Base-by-base conservation (phyloP, 2,797 vertebrate species). In the Cheirogaleus major region DNA sequence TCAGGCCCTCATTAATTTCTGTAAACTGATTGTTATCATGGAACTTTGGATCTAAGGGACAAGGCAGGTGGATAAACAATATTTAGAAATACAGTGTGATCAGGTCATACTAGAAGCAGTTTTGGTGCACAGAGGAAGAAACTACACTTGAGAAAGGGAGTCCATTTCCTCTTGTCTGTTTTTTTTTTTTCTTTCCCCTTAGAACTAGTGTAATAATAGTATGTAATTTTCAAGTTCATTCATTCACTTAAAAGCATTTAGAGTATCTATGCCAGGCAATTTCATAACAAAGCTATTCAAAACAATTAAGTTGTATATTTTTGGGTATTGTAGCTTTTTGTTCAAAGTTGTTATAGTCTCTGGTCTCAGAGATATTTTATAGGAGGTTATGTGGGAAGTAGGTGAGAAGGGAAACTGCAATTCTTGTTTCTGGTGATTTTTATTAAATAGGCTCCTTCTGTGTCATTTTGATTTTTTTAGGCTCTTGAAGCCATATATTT, bases 281-380 rank as follows among this genome's bases (percentile, higher is more conserved):
- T 95, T 84, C 20, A 22, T 87, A 83, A 93, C 8, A 50, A 88
- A 93, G 38, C 41, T 79, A 82, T 88, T 45, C 48, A 91, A 84
- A 88, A 91, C 32, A 73, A 63, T 73, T 41, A 50, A 83, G 63
- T 91, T 70, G 43, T 5, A 1, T 69, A 22, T 80, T 91, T 95
- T 50, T 32, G 38, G 32, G 32, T 73, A 48, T 45, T 84, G 9
- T 43, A n/a, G 73, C n/a, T 50, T 92, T 95, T 95, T 84, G 57
- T 79, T 92, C 50, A 61, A 59, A 96, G 73, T 92, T 95, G 57
- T 89, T 55, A 45, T 2, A 20, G 41, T 70, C 38, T 81, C 38
- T 81, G 65, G 59, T 80, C 27, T 73, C 12, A 5, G n/a, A 88
- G 55, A 45, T 89, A 65, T 97, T 95, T 95, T 86, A 82, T 80